Evolutionary conservation across 2,113 vertebrate species (phyloP), one percentile per base, ranked within the genome.

Genomic region (Craseonycteris thonglongyai): DNA sequence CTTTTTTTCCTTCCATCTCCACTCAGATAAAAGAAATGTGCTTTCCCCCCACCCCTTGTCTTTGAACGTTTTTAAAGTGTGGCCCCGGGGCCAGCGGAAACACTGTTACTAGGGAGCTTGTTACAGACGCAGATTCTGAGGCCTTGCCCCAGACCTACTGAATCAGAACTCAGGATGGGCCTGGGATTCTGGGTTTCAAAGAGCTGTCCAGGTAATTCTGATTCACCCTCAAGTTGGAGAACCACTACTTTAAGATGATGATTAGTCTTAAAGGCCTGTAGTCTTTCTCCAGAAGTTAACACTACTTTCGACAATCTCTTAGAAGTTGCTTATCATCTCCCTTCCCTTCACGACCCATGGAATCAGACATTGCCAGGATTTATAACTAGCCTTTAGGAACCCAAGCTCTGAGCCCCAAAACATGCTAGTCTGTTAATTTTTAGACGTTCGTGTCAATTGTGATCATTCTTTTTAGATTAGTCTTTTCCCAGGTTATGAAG

Each of bases 1-100:
- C 56, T 40, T n/a, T 59, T 51, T 7, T 28, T 9, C 58, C 56
- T 8, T 26, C 30, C 83, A 65, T 8, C 14, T 76, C 71, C 26
- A 69, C 16, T 84, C 28, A 80, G 16, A 40, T 47, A 18, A 71
- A 75, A 86, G 63, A 78, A 40, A 72, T 35, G 2, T 35, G 22
- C 7, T 30, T 2, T 51, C 26, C 5, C 0, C 6, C 10, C 45
- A 21, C 5, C 0, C 6, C 10, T 22, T 47, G 19, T 22, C 69
- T 81, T 35, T 42, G 35, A 38, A 75, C 42, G 33, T 42, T 84
- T 63, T 78, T 80, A 22, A 22, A 65, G 21, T 28, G 5, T 35
- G 15, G 14, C 7, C 35, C 21, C 28, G 35, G 79, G 49, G 4
- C 10, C 47, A 59, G 83, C 1, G n/a, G n/a, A n/a, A n/a, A n/a